Conservation (phyloP, 2,888 invertebrate species). For the Campoplex nolae region DNA sequence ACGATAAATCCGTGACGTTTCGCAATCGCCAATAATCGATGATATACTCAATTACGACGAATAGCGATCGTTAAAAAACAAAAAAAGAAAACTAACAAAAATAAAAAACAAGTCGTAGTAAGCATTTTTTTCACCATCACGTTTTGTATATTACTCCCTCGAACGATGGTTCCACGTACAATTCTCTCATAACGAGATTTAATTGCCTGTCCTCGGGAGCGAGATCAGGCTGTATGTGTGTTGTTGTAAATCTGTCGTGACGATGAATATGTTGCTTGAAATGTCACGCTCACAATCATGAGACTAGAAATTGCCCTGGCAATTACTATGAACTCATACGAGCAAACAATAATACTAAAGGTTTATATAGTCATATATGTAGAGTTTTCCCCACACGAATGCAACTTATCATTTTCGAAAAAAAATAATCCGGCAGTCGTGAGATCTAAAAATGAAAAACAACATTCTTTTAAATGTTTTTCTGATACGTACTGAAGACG, state of each 20-base stretch:
- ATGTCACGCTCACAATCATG: conserved; percentile 33
- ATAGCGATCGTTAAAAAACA: neutral
- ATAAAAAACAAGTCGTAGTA: neutral
- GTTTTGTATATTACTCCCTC: conserved; percentile 2
- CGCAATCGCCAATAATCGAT: conserved; percentile 6
- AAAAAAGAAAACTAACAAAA: too few relatives aligned
- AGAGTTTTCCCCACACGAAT: neutral
- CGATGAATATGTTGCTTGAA: conserved; percentile 38
- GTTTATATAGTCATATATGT: neutral
- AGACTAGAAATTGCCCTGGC: conserved; percentile 36
- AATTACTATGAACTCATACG: conserved; percentile 35
- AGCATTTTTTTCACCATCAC: neutral
- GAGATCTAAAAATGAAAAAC: too few relatives aligned
- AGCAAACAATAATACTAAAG: neutral
- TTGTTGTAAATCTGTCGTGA: conserved; percentile 55
- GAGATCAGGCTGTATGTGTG: conserved; percentile 42
- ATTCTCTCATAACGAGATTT: conserved; percentile 43
- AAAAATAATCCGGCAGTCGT: too few relatives aligned
- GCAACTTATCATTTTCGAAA: neutral
- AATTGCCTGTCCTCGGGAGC: conserved; percentile 18
- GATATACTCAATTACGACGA: neutral
- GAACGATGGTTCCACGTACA: neutral
- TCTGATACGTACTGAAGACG: too few relatives aligned
- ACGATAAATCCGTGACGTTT: neutral
- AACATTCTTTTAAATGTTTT: too few relatives aligned